Base-by-base conservation (phyloP, 2,113 vertebrate genomes). In the Tyto alba region DNA sequence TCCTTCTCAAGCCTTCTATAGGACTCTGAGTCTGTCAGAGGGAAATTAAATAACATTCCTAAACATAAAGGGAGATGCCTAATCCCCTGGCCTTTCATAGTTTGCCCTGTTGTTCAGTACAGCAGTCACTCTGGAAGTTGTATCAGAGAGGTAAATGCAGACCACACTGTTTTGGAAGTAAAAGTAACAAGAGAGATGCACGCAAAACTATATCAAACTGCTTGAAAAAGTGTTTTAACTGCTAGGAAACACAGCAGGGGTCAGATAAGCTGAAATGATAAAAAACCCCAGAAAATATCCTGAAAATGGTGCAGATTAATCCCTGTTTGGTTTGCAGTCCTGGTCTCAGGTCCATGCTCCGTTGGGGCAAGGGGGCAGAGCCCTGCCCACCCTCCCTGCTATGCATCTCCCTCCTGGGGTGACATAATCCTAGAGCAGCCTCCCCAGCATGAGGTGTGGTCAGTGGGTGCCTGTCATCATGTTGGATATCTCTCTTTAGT, bases 11-110 rank as follows among this genome's bases (percentile, higher is more conserved):
- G 18, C 26, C 36, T 66, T 89, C 57, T 45, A 7, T 9, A 85
- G 36, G 27, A 90, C 34, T 90, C 27, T 73, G n/a, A 79, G n/a
- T 50, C 57, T 69, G 40, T 66, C 93, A 48, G n/a, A 94, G 59
- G 36, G 38, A 96, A 96, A 96, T 94, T 93, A 82, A 91, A 62
- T 83, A 88, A 19, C 78, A 94, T 95, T 91, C 85, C 91, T 85
- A 94, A 87, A 75, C 53, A 87, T 77, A 81, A 91, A 94, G 34
- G 30, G 53, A 85, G 76, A 75, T 93, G 62, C 18, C 26, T 89
- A 89, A 95, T 91, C 69, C 74, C 36, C 26, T 56, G 25, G 48
- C 19, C n/a, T 95, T 89, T 93, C 57, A 55, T 25, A 82, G 26
- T 29, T 91, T 1, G 1, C 34, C 25, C 56, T 13, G 27, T 59